Conservation (phyloP, 2,797 vertebrate species). For the Myotis pilosus region DNA sequence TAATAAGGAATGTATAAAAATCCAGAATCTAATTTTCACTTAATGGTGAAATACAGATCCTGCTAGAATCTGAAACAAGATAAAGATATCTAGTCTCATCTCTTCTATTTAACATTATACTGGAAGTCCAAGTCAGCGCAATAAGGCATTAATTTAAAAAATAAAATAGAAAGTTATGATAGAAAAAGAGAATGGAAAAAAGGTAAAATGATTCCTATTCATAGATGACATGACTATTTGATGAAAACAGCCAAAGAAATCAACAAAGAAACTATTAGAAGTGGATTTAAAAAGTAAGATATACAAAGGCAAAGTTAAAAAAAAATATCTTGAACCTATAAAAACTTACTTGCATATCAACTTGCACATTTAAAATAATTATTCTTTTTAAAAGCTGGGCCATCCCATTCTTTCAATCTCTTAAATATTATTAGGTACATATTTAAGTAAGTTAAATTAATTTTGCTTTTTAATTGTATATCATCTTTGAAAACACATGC, state of each 20-base stretch:
- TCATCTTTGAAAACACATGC: not conserved
- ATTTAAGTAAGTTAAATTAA: slow-evolving; percentile 43
- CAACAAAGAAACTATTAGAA: not conserved
- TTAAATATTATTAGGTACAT: slow-evolving; percentile 1
- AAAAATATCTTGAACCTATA: slow-evolving; percentile 1
- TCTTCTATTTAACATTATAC: not conserved
- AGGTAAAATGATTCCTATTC: not conserved
- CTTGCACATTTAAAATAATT: slow-evolving; percentile 27
- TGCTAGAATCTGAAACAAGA: not conserved
- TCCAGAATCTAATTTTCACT: not conserved
- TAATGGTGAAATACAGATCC: not conserved
- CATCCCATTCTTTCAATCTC: slow-evolving; percentile 9
- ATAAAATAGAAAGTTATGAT: not conserved
- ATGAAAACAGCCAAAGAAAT: slow-evolving; percentile 24
- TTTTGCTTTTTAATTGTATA: slow-evolving; percentile 31
- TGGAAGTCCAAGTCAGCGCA: not conserved
- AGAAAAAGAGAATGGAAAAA: not conserved
- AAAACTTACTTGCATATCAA: slow-evolving; percentile 37
- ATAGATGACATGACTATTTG: not conserved
- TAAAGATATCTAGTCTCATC: not conserved
- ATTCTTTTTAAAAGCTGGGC: slow-evolving; percentile 13
- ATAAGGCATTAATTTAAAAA: not conserved
- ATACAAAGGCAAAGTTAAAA: not conserved
- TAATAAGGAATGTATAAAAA: not conserved
- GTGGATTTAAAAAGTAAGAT: not conserved